phyloP scores from a whole-genome alignment of 2,113 vertebrate genomes.

The Romanogobio albipinnatus region DNA sequence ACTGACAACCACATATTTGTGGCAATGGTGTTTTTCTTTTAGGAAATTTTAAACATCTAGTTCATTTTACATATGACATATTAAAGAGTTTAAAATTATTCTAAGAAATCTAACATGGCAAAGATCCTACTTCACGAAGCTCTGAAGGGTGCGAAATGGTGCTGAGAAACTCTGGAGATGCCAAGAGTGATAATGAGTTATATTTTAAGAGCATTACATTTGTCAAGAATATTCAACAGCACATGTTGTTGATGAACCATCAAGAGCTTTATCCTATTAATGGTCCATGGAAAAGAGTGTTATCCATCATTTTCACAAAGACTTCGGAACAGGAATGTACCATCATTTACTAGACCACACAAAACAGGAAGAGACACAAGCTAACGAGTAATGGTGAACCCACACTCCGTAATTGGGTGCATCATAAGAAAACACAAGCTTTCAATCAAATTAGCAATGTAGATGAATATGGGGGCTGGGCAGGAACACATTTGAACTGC shows the following conservation, averaged over 20 bases:
- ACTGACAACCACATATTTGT: background rate
- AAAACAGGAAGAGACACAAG: background rate
- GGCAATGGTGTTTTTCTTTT: background rate
- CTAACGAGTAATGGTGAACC: slow-evolving; percentile 4
- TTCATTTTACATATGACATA: background rate
- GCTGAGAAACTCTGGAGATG: slow-evolving; percentile 71
- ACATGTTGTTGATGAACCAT: slow-evolving; percentile 62
- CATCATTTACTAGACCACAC: slow-evolving; percentile 26
- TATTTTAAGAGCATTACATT: slow-evolving; percentile 76
- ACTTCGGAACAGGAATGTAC: slow-evolving; percentile 31
- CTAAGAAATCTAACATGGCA: background rate
- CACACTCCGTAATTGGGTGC: slow-evolving; percentile 28
- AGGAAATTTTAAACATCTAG: background rate
- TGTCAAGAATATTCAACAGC: slow-evolving; percentile 76
- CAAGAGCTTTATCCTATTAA: slow-evolving; percentile 62
- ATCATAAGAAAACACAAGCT: slow-evolving; percentile 27
- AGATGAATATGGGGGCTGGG: slow-evolving; percentile 44
- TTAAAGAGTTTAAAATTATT: background rate
- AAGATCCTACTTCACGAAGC: slow-evolving; percentile 57
- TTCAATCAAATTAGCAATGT: slow-evolving; percentile 55
- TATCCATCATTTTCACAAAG: slow-evolving; percentile 31
- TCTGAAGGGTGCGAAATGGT: slow-evolving; percentile 69
- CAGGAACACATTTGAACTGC: slow-evolving; percentile 46
- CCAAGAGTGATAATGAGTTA: slow-evolving; percentile 76
- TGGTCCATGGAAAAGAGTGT: slow-evolving; percentile 50